Base-by-base conservation (phyloP, 2,888 invertebrate species). In the Allygus modestus region DNA sequence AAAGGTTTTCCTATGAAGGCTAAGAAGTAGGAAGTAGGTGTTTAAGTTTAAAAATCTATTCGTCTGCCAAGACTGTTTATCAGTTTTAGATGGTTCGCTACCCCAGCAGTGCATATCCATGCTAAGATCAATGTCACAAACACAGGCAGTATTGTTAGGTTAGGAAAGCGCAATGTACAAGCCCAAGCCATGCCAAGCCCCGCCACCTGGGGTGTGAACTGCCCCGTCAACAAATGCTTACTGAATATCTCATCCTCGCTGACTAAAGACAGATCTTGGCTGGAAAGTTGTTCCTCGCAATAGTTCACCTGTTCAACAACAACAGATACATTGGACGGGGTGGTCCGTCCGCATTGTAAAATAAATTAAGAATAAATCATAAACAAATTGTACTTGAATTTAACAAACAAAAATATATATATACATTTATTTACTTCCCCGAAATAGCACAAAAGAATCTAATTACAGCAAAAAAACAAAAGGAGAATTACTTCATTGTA, bases 241-340 rank as follows among this genome's bases (percentile, higher is more conserved):
- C 83, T 73, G 73, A 71, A 83, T 31, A 83, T 46, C 31, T 83
- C 83, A 28, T 83, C 83, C 83, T 83, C 83, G 37, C 83, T 83
- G 83, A 26, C 28, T 7, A 73, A n/a, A 0, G 83, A 83, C 33
- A n/a, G 83, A 71, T 83, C 73, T 15, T 33, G 51, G 5, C 37
- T 31, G 17, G 54, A 51, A 17, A 58, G 33, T 4, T 23, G 51
- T 20, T 73, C 73, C 1, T 51, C 71, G 46, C 73, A 33, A 17
- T 54, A 54, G 73, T 83, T 43, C 28, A 83, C 83, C 83, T 83
- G 83, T 58, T 73, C 83, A 79, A 58, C 23, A 54, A 46, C 9
- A 41, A 46, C 23, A 51, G 12, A 23, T 15, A 28, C 65, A 65
- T 28, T 28, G 65, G 65, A 65, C 65, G 65, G 65, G 26, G 17